phyloP scores from a whole-genome alignment of 1,140 invertebrate genomes.

The Lysiphlebus fabarum region DNA sequence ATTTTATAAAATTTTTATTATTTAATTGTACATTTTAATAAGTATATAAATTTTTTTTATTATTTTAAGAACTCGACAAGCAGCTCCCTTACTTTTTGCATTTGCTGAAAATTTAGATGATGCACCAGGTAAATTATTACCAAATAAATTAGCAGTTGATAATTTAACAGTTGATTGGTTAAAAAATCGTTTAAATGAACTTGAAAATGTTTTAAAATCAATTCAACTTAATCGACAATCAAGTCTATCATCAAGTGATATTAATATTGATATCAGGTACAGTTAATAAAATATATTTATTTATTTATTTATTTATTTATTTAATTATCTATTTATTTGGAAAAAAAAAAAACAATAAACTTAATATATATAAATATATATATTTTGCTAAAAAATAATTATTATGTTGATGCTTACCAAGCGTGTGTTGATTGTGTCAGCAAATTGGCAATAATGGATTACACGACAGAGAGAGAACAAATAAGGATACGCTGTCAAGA shows the following conservation, averaged over 20 bases:
- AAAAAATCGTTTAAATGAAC: constrained; percentile 69
- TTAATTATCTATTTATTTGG: no score
- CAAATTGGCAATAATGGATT: constrained; percentile 38
- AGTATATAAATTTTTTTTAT: constrained; percentile 11
- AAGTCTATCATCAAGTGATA: constrained; percentile 41
- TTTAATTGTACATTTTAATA: constrained; percentile 8
- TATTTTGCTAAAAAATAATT: background rate
- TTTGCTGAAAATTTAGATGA: constrained; percentile 84
- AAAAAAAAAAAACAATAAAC: no score
- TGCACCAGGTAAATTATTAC: constrained; percentile 73
- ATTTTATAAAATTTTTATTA: background rate
- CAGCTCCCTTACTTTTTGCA: constrained; percentile 70
- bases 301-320: background rate
- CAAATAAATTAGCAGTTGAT: constrained; percentile 83
- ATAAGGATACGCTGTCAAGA: constrained; percentile 71
- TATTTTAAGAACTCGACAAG: constrained; percentile 64
- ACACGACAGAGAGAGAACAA: constrained; percentile 56
- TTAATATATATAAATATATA: no score
- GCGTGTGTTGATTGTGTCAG: constrained; percentile 1
- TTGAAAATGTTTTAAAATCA: constrained; percentile 61
- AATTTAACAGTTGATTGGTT: constrained; percentile 87
- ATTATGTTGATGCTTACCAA: background rate
- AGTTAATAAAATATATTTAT: constrained; percentile 10
- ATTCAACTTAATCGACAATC: constrained; percentile 47
- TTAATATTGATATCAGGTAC: constrained; percentile 46